These are phyloP conservation scores for Serranus cabrilla DNA, from an alignment of 2,797 vertebrate genomes.

Conservation along the genomic window DNA sequence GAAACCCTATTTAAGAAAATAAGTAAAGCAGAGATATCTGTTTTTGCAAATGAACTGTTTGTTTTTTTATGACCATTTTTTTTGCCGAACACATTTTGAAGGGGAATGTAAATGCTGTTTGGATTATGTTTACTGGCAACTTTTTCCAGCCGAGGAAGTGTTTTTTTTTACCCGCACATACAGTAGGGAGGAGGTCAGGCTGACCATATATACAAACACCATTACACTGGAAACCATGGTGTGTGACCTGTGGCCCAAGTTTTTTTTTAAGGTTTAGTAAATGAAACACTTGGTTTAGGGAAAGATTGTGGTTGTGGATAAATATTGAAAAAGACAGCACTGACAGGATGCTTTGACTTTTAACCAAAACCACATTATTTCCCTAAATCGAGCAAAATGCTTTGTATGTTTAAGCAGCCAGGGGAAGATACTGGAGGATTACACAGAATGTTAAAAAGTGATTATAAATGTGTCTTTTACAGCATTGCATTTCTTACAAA, in stretches of 20 bases:
- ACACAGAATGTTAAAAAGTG: not conserved
- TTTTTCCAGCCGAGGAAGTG: not conserved
- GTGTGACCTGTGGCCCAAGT: not conserved
- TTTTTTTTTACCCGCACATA: not conserved
- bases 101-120: too few species aligned
- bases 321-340: slow-evolving; percentile 15
- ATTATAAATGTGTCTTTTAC: not conserved
- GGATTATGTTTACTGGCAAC: too few species aligned
- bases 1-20: too few species aligned
- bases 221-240: too few species aligned
- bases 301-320: slow-evolving; percentile 1
- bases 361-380: slow-evolving; percentile 21
- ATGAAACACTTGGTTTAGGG: slow-evolving; percentile 2
- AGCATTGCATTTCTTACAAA: not conserved
- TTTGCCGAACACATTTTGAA: not conserved
- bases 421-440: not conserved
- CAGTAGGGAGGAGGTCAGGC: not conserved
- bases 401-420: not conserved
- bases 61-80: not conserved
- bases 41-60: too few species aligned
- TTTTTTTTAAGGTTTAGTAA: not conserved
- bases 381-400: not conserved
- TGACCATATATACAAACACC: not conserved
- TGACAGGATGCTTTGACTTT: not conserved
- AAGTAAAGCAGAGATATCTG: too few species aligned